Percentiles rank a stretch among this genome's conserved stretches.
Conservation (phyloP, 2,113 vertebrate species). For the Xenotilapia flavipinnis region DNA sequence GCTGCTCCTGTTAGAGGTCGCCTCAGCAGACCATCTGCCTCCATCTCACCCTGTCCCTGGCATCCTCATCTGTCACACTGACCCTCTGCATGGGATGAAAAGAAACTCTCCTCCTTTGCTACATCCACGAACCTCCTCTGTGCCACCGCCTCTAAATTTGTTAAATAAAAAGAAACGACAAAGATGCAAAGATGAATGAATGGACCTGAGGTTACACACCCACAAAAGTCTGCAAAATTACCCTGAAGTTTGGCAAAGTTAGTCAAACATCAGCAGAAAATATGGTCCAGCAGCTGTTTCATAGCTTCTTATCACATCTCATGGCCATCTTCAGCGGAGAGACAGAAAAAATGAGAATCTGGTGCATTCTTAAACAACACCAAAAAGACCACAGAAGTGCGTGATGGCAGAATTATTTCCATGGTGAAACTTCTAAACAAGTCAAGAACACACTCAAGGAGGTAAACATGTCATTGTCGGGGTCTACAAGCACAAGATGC, state of each 20-base stretch:
- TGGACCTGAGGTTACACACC: neutral
- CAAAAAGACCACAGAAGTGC: neutral
- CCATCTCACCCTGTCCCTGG: neutral
- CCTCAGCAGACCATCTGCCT: neutral
- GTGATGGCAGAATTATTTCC: neutral
- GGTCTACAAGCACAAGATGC: neutral
- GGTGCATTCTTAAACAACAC: neutral
- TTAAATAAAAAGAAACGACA: neutral
- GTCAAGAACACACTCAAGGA: neutral
- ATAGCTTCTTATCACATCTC: neutral
- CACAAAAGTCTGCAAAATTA: neutral
- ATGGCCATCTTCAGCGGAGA: neutral
- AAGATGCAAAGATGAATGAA: neutral
- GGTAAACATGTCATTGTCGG: neutral
- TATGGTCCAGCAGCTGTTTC: neutral
- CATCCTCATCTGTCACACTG: neutral
- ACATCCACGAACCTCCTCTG: neutral
- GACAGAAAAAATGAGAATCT: neutral
- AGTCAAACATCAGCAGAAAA: neutral
- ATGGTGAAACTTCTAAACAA: neutral
- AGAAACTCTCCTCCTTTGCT: neutral
- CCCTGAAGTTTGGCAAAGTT: neutral
- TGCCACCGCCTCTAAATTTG: neutral
- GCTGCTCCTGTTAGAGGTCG: neutral
- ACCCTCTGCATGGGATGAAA: neutral